A percentile compares a stretch with the other conserved stretches of the same genome.
Conservation (phyloP, 2,888 invertebrate species). For the Andrena bicolor region DNA sequence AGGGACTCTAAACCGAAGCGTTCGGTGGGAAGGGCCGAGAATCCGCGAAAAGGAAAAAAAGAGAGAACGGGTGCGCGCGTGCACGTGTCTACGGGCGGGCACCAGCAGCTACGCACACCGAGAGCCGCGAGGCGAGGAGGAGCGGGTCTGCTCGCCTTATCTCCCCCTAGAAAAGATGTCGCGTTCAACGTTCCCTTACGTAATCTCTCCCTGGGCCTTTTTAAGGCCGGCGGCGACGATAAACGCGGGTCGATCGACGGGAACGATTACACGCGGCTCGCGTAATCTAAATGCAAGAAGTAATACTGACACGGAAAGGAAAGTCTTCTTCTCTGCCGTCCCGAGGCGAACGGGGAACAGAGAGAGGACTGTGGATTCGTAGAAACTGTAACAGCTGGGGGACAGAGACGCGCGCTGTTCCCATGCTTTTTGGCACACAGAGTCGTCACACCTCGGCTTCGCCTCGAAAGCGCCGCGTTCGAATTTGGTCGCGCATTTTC, state of each 20-base stretch:
- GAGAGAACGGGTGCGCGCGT: not conserved
- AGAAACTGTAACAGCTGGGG: not conserved
- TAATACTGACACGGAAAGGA: slow-evolving; percentile 57
- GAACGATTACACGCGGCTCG: not conserved
- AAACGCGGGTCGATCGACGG: slow-evolving; percentile 12
- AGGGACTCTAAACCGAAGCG: not conserved
- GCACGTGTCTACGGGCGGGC: slow-evolving; percentile 17
- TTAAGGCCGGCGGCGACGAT: slow-evolving; percentile 21
- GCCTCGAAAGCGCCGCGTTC: not conserved
- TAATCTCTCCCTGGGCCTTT: slow-evolving; percentile 19
- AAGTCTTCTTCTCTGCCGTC: slow-evolving; percentile 20
- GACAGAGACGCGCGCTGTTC: not conserved
- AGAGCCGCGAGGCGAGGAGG: not conserved
- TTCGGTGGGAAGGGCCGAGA: slow-evolving; percentile 29
- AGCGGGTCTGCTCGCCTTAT: slow-evolving; percentile 41
- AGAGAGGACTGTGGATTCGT: not conserved
- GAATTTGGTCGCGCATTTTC: not conserved
- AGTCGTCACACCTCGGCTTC: not conserved
- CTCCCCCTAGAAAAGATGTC: slow-evolving; percentile 51
- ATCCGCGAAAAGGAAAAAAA: slow-evolving; percentile 14
- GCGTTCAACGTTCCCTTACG: slow-evolving; percentile 40
- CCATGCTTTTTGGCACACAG: slow-evolving; percentile 34
- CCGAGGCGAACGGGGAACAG: not conserved
- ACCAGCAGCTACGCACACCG: not conserved
- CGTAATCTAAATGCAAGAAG: slow-evolving; percentile 53